Base-by-base conservation (phyloP, 2,113 vertebrate species). In the Mustela nigripes region DNA sequence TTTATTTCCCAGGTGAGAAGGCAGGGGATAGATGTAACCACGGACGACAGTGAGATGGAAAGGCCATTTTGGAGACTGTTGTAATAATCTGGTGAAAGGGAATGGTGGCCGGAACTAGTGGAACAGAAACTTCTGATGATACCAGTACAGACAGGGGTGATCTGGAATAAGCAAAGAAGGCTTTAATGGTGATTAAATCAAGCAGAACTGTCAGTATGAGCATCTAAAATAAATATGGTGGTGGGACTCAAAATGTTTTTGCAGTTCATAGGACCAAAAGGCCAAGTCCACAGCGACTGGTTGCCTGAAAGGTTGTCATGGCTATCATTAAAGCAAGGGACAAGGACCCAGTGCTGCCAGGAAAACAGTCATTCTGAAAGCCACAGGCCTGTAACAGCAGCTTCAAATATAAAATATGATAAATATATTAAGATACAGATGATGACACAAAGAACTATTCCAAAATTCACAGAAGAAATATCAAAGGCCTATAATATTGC, bases 1-100 rank as follows among this genome's bases (percentile, higher is more conserved):
- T 78, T 92, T 74, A 26, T 33, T 92, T 96, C 65, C n/a, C 76
- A 90, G 90, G 31, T 42, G 56, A 97, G 56, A 89, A 91, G 36
- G 45, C 33, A 91, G 28, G 33, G 2, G 8, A 69, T 21, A 79
- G 33, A 93, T 45, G 39, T 94, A 39, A 74, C n/a, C 31, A 39
- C 7, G 4, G 4, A 48, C 16, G 28, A 95, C 9, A 94, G 4
- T 9, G 9, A 62, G 14, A n/a, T 69, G 63, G 36, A 65, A 95
- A 67, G 15, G 82, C 5, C 36, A n/a, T 48, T 42, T 56, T 65
- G 50, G 39, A 81, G 28, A 92, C 24, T 39, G 88, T 18, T 60
- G 26, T 24, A 91, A 85, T 74, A 50, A 76, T 48, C 63, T 56
- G 45, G 26, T 71, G 58, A 84, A 94, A 84, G 26, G 8, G 28